Evolutionary conservation across 1,140 invertebrate genomes (phyloP).

Genomic region (Drosophila burlai): DNA sequence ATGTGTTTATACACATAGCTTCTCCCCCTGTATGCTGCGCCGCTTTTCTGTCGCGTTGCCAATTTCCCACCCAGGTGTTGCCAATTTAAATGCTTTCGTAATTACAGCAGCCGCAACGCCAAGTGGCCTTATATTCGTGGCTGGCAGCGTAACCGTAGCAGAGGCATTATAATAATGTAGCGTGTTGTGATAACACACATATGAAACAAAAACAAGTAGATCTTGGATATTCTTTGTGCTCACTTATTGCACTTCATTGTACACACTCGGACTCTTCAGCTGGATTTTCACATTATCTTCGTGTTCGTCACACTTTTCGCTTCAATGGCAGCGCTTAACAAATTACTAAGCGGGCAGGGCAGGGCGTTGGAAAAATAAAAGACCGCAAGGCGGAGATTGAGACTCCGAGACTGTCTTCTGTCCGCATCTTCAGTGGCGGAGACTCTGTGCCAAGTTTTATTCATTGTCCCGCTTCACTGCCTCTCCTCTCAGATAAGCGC

Average conservation of each 20-base stretch:
- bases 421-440: slow-evolving; percentile 35
- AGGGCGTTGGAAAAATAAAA: slow-evolving; percentile 10
- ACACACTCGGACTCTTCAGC: slow-evolving; percentile 4
- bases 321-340: slow-evolving; percentile 68
- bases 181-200: slow-evolving; percentile 48
- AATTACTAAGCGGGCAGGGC: slow-evolving; percentile 48
- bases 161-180: slow-evolving; percentile 18
- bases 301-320: slow-evolving; percentile 72
- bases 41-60: slow-evolving; percentile 48
- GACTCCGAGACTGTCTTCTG: slow-evolving; percentile 20
- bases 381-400: slow-evolving; percentile 4
- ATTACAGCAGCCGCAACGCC: slow-evolving; percentile 36
- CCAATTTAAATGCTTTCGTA: slow-evolving; percentile 77
- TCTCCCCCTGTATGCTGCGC: not conserved
- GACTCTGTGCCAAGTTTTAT: slow-evolving; percentile 50
- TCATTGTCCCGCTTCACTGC: slow-evolving; percentile 40
- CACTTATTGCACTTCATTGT: slow-evolving; percentile 22
- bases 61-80: slow-evolving; percentile 74
- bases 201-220: slow-evolving; percentile 29
- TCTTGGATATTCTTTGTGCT: slow-evolving; percentile 25
- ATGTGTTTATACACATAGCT: slow-evolving; percentile 62
- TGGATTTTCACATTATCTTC: slow-evolving; percentile 65
- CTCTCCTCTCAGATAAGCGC: slow-evolving; percentile 54
- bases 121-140: slow-evolving; percentile 24
- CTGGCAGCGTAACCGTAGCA: slow-evolving; percentile 21